A percentile compares a stretch with the other conserved stretches of the same genome.
Conservation (phyloP, 1,140 invertebrate species). For the Drosophila repletoides region DNA sequence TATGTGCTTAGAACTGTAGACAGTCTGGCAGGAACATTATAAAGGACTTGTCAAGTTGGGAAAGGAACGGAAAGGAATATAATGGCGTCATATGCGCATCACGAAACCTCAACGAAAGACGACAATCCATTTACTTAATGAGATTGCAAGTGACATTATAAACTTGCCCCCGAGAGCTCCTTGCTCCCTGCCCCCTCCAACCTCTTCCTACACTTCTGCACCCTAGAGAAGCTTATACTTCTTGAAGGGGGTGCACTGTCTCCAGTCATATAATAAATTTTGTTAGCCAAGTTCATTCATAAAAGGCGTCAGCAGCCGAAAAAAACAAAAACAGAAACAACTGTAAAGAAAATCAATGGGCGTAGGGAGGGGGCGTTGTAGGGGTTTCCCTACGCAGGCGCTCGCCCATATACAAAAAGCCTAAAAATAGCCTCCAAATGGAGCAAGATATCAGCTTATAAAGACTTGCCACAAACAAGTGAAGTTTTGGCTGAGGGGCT, state of each 20-base stretch:
- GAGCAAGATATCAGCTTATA: slow-evolving; percentile 9
- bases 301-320: slow-evolving; percentile 61
- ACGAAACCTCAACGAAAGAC: slow-evolving; percentile 48
- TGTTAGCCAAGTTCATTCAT: slow-evolving; percentile 72
- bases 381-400: slow-evolving; percentile 30
- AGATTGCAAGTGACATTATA: slow-evolving; percentile 70
- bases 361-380: neutral
- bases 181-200: no score
- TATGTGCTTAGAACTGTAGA: no score
- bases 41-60: slow-evolving; percentile 7
- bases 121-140: slow-evolving; percentile 76
- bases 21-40: slow-evolving; percentile 3
- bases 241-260: slow-evolving; percentile 37
- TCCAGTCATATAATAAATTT: slow-evolving; percentile 49
- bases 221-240: neutral
- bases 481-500: neutral
- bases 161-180: slow-evolving; percentile 10
- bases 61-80: slow-evolving; percentile 15
- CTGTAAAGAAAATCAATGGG: slow-evolving; percentile 32
- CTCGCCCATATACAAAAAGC: slow-evolving; percentile 22
- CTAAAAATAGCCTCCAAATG: slow-evolving; percentile 38
- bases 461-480: slow-evolving; percentile 19
- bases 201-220: neutral
- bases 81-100: slow-evolving; percentile 74
- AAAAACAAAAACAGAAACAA: slow-evolving; percentile 8